Evolutionary conservation across 2,888 invertebrate genomes (phyloP).

Genomic region (Mamestra brassicae): DNA sequence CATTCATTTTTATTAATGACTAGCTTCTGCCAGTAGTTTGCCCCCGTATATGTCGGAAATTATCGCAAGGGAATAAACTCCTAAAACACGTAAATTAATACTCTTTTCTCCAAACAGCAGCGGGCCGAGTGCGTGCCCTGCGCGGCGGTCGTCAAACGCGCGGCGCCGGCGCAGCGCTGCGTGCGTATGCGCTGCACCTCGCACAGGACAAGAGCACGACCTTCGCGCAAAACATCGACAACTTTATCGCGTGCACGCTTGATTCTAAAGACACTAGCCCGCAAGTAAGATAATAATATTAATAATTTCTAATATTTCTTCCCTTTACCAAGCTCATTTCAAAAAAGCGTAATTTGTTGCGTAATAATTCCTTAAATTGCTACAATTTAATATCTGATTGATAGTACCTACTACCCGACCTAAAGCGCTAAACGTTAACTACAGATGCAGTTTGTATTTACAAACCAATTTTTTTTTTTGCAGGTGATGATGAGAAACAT

Average conservation of each 20-base stretch:
- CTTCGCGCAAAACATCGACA: conserved; percentile 97
- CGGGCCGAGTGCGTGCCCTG: conserved; percentile 94
- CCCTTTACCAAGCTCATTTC: no score
- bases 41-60: no score
- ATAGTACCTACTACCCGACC: no score
- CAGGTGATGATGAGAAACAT: conserved; percentile 96
- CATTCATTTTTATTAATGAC: no score
- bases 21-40: no score
- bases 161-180: conserved; percentile 93
- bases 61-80: no score
- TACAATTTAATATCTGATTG: no score
- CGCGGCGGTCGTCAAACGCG: conserved; percentile 88
- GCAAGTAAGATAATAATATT: conserved; percentile 85
- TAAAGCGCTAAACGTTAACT: no score
- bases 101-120: conserved; percentile 90
- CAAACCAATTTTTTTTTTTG: conserved; percentile 47
- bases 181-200: conserved; percentile 95
- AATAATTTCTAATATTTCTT: no score
- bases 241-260: conserved; percentile 97
- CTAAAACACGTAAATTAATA: not conserved
- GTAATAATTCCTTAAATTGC: no score
- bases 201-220: conserved; percentile 96
- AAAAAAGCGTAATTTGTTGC: no score
- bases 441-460: no score
- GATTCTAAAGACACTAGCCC: conserved; percentile 97